A percentile compares a stretch with the other conserved stretches of the same genome.
Evolutionary conservation across 2,888 invertebrate species (phyloP).

Genomic region (Cheilosia urbana): DNA sequence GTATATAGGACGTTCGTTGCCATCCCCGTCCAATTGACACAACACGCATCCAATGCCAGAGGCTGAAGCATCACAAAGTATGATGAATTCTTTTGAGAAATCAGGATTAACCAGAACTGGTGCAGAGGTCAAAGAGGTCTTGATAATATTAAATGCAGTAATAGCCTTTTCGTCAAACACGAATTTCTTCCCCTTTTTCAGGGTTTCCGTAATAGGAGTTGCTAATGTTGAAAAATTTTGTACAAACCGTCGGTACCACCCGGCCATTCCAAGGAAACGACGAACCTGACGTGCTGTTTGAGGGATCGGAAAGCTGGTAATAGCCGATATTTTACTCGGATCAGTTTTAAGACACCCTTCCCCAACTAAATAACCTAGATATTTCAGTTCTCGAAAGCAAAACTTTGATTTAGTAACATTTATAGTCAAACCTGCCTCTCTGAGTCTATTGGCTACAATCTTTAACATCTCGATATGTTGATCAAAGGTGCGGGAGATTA

Average conservation of each 20-base stretch:
- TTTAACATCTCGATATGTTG: slow-evolving; percentile 1
- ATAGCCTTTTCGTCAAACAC: not conserved
- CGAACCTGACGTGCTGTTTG: not conserved
- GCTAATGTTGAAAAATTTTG: not conserved
- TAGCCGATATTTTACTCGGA: not conserved
- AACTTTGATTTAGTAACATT: not conserved
- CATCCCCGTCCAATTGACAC: too few relatives aligned
- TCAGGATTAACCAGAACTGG: too few relatives aligned
- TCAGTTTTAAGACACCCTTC: too few relatives aligned
- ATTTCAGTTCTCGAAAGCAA: slow-evolving; percentile 1
- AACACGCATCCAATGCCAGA: too few relatives aligned
- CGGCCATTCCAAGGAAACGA: not conserved
- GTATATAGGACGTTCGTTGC: too few relatives aligned
- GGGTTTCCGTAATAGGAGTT: not conserved
- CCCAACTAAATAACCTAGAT: not conserved
- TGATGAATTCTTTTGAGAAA: too few relatives aligned
- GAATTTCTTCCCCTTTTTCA: not conserved
- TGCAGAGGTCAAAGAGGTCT: too few relatives aligned
- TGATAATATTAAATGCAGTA: too few relatives aligned
- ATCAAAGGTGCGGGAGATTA: slow-evolving; percentile 6
- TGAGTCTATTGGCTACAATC: not conserved
- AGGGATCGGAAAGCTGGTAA: not conserved
- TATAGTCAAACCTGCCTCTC: not conserved
- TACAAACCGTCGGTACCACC: not conserved
- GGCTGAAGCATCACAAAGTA: too few relatives aligned